Percentiles rank a stretch among this genome's conserved stretches.
phyloP scores from a whole-genome alignment of 2,113 vertebrate species.

The Acinonyx jubatus region DNA sequence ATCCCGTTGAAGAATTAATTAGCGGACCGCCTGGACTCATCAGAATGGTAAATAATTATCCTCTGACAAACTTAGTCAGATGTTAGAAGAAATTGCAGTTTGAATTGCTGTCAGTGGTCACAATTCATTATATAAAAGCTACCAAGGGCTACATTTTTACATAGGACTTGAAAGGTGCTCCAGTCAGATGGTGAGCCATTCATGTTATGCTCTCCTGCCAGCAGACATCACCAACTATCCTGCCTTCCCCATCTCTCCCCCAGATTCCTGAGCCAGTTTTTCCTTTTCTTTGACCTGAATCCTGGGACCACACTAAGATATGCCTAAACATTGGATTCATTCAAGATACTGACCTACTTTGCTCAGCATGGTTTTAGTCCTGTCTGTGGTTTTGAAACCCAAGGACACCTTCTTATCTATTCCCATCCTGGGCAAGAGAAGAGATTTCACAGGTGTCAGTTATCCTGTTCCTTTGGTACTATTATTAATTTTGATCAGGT shows the following conservation, averaged over 20 bases:
- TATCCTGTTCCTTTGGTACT: background rate
- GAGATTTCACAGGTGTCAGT: background rate
- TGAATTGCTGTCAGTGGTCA: conserved; percentile 21
- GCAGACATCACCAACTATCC: background rate
- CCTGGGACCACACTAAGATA: background rate
- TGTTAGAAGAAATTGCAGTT: conserved; percentile 53
- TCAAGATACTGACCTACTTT: background rate
- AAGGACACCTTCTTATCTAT: background rate
- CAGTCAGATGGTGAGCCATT: background rate
- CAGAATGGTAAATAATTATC: conserved; percentile 71
- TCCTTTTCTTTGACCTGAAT: background rate
- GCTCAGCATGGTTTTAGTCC: background rate
- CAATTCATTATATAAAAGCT: conserved; percentile 46
- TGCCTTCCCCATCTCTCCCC: background rate
- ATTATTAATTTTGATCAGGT: background rate
- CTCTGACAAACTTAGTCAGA: conserved; percentile 66
- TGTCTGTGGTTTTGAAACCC: background rate
- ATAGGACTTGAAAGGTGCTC: background rate
- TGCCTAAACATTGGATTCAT: background rate
- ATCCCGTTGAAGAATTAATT: conserved; percentile 74
- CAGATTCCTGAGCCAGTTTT: background rate
- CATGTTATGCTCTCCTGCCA: background rate
- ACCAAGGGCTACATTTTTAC: background rate
- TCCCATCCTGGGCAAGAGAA: background rate
- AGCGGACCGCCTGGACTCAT: conserved; percentile 72